Percentiles rank a stretch among this genome's conserved stretches.
Conservation (phyloP, 1,140 invertebrate species). For the Pachypsylla venusta region DNA sequence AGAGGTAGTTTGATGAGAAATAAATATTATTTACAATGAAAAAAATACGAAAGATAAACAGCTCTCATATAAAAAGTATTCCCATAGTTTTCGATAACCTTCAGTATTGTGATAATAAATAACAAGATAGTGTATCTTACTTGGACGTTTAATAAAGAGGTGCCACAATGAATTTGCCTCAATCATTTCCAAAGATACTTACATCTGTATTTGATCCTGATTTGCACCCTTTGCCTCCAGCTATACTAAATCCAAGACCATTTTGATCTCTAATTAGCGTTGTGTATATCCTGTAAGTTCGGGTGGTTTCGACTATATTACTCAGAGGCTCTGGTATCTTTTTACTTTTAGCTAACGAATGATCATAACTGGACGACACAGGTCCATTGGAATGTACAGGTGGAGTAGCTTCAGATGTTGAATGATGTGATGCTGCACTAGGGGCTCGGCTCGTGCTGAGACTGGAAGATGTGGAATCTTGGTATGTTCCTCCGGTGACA, state of each 20-base stretch:
- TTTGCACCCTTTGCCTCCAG: constrained; percentile 72
- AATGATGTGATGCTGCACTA: constrained; percentile 37
- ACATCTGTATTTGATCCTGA: constrained; percentile 38
- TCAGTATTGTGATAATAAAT: no score
- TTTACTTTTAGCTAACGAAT: constrained; percentile 27
- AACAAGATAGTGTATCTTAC: no score
- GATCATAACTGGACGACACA: constrained; percentile 24
- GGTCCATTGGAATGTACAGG: constrained; percentile 7
- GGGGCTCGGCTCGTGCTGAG: constrained; percentile 37
- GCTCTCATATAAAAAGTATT: no score
- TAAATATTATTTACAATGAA: no score
- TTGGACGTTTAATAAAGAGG: no score
- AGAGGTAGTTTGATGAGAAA: no score
- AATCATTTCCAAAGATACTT: constrained; percentile 24
- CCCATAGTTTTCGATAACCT: no score
- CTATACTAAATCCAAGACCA: constrained; percentile 87
- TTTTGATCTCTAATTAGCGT: constrained; percentile 78
- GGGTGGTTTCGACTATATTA: constrained; percentile 31
- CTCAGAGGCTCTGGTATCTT: constrained; percentile 22
- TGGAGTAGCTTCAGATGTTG: constrained; percentile 31
- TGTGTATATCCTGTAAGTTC: constrained; percentile 46
- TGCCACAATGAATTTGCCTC: neutral
- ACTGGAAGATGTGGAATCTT: constrained; percentile 38
- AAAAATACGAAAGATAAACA: no score
- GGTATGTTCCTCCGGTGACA: no score